Evolutionary conservation across 2,888 invertebrate genomes (phyloP).

Genomic region (Dinocampus coccinellae): DNA sequence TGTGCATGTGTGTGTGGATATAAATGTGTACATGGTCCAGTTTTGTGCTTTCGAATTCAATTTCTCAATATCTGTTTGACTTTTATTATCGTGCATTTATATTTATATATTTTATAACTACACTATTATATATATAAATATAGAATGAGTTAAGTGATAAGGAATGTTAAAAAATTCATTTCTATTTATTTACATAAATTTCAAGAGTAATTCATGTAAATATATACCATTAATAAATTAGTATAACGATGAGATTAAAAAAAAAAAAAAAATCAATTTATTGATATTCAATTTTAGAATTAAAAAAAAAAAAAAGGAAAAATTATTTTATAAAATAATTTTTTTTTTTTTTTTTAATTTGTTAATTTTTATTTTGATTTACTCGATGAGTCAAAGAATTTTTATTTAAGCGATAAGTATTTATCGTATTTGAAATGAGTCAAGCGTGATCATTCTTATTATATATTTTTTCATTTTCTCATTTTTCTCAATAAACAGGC

Average conservation of each 20-base stretch:
- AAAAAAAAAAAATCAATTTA: too few species aligned
- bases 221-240: too few species aligned
- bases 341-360: too few species aligned
- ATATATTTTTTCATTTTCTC: too few species aligned
- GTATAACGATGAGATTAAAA: too few species aligned
- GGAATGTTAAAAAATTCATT: not conserved
- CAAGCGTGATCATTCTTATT: not conserved
- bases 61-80: not conserved
- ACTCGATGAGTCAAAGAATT: not conserved
- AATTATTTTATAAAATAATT: too few species aligned
- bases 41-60: not conserved
- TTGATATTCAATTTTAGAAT: too few species aligned
- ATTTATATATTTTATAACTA: not conserved
- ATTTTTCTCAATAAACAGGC: constrained; percentile 18
- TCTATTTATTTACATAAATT: not conserved
- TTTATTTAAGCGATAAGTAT: not conserved
- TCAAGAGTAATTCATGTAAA: too few species aligned
- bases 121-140: not conserved
- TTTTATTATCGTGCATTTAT: not conserved
- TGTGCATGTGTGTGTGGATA: too few species aligned
- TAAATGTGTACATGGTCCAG: not conserved
- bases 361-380: too few species aligned
- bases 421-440: not conserved
- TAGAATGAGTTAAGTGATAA: not conserved
- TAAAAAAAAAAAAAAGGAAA: too few species aligned